Evolutionary conservation across 2,113 vertebrate species (phyloP).

Genomic region (Rhinolophus sinicus): DNA sequence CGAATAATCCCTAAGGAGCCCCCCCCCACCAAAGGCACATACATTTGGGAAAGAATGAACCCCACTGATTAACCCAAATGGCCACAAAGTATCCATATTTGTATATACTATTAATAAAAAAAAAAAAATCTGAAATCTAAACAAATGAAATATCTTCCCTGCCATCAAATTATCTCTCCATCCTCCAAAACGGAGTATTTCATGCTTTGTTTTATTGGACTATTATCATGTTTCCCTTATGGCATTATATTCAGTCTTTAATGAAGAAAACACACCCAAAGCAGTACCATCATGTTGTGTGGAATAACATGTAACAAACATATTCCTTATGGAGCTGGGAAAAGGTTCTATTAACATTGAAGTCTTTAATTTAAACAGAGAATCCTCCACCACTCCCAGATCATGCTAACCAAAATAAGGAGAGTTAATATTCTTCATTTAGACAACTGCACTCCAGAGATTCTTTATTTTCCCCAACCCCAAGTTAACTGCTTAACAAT

Average conservation of each 20-base stretch:
- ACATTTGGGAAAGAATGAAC: conserved; percentile 39
- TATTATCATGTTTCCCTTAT: not conserved
- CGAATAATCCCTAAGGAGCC: not conserved
- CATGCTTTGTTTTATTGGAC: not conserved
- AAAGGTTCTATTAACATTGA: not conserved
- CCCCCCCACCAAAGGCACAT: not conserved
- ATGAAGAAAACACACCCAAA: conserved; percentile 5
- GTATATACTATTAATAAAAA: conserved; percentile 50
- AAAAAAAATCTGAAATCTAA: conserved; percentile 4
- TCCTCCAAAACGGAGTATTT: not conserved
- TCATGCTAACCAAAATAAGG: not conserved
- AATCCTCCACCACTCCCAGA: not conserved
- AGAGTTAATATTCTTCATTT: not conserved
- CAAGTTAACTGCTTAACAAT: not conserved
- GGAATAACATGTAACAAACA: not conserved
- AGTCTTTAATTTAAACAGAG: not conserved
- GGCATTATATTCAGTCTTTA: conserved; percentile 30
- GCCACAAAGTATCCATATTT: conserved; percentile 79
- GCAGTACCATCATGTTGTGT: not conserved
- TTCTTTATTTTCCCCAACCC: not conserved
- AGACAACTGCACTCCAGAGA: not conserved
- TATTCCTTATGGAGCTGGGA: not conserved
- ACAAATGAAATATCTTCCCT: conserved; percentile 26
- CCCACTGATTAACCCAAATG: conserved; percentile 46
- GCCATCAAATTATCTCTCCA: not conserved